Base-by-base conservation (phyloP, 92 coral and sea anemone species). In the Epizoanthus scotinus region DNA sequence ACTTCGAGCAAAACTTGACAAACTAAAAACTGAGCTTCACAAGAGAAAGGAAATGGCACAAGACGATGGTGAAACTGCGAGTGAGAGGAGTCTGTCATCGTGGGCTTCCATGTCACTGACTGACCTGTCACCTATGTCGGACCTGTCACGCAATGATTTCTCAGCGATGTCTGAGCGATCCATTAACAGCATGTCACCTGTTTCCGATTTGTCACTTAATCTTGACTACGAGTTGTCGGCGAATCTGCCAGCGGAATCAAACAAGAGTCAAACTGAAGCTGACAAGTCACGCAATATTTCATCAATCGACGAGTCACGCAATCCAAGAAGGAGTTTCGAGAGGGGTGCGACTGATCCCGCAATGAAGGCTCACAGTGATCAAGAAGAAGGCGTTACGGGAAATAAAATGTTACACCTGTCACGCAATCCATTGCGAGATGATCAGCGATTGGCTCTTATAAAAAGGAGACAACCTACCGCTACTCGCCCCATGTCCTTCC, bases 1-100 rank as follows among this genome's bases (percentile, higher is more conserved):
- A 73, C 73, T 95, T 20, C 94, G 82, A 68, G 78, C 90, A 44
- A 93, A 91, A 78, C 69, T 95, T 27, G 98, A 89, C 38, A 89
- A 81, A 61, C 70, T 86, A n/a, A 75, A 75, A 38, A 6, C 40
- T 5, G 81, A 75, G 68, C 81, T 75, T 59, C 63, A 21, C 5
- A 75, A 38, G 25, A 66, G 56, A 25, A 75, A 75, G 17, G 22
- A 75, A 22, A 13, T 58, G 3, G 55, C 67, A 17, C 38, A 59
- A 6, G 52, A 40, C 18, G 81, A 75, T 14, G 36, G 68, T 40
- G 81, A 75, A 4, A 75, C 81, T 6, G 81, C 67, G 17, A 75
- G 81, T 22, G 81, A 75, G 21, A 38, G 40, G 44, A 75, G 67
- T 26, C 17, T 59, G 15, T 75, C 81, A 34, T 75, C 81, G 15